These are phyloP conservation scores for Crotalus horridus DNA, from an alignment of 2,113 vertebrate species.

Conservation along the genomic window DNA sequence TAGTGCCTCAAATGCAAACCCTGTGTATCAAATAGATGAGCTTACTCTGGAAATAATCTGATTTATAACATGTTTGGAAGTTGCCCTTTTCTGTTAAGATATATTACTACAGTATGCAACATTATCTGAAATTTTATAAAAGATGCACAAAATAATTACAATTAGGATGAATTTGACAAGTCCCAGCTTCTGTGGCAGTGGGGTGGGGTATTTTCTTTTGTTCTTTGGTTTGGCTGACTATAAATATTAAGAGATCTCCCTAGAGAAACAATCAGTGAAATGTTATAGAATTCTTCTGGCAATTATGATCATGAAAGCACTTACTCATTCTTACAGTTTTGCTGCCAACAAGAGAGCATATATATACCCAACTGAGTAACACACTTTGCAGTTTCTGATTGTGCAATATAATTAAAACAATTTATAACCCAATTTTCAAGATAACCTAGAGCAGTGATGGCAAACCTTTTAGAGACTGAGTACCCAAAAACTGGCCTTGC, in stretches of 20 bases:
- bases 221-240: neutral
- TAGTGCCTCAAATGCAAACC: neutral
- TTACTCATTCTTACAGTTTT: slow-evolving; percentile 4
- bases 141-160: neutral
- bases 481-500: too few relatives aligned
- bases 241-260: neutral
- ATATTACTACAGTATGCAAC: neutral
- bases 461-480: too few relatives aligned
- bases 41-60: neutral
- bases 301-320: neutral
- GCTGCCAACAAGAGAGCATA: neutral
- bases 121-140: neutral
- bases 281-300: neutral
- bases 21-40: neutral
- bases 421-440: neutral
- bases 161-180: neutral
- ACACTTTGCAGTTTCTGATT: neutral
- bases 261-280: slow-evolving; percentile 1
- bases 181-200: neutral
- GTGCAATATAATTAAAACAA: neutral
- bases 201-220: neutral
- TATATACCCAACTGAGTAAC: neutral
- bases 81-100: neutral
- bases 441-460: neutral
- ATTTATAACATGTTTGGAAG: accelerated